These are phyloP conservation scores for Cheilosia urbana DNA, from an alignment of 2,888 invertebrate species.

Conservation along the genomic window DNA sequence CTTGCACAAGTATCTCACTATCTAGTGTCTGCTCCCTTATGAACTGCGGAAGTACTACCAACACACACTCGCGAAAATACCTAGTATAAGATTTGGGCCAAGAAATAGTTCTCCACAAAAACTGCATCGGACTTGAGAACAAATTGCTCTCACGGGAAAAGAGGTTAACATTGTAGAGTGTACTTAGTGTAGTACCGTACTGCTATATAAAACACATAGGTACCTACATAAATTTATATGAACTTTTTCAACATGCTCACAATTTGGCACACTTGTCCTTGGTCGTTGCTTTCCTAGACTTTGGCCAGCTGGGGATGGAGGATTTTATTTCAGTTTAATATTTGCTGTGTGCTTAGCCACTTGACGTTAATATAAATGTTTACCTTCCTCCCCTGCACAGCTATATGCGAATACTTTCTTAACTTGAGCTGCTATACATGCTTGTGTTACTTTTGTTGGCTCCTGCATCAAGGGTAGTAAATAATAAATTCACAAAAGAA, in stretches of 20 bases:
- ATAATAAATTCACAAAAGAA: constrained; percentile 14
- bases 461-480: constrained; percentile 11
- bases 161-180: constrained; percentile 51
- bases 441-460: not conserved
- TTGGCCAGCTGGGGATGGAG: not conserved
- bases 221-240: not conserved
- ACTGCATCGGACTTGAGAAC: constrained; percentile 26
- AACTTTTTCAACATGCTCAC: not conserved
- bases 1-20: not conserved
- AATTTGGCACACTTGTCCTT: constrained; percentile 47
- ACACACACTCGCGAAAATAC: not conserved
- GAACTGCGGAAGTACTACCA: no score
- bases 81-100: constrained; percentile 17
- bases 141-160: constrained; percentile 47
- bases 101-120: not conserved
- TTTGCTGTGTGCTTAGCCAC: constrained; percentile 59
- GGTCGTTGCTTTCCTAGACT: constrained; percentile 7
- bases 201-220: constrained; percentile 3
- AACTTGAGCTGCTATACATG: constrained; percentile 2
- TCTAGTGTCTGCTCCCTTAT: not conserved
- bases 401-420: not conserved
- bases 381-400: not conserved
- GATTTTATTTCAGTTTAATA: constrained; percentile 59
- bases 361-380: constrained; percentile 50
- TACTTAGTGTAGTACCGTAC: constrained; percentile 15